phyloP scores from a whole-genome alignment of 2,113 vertebrate species.

The Zosterops pallidus region DNA sequence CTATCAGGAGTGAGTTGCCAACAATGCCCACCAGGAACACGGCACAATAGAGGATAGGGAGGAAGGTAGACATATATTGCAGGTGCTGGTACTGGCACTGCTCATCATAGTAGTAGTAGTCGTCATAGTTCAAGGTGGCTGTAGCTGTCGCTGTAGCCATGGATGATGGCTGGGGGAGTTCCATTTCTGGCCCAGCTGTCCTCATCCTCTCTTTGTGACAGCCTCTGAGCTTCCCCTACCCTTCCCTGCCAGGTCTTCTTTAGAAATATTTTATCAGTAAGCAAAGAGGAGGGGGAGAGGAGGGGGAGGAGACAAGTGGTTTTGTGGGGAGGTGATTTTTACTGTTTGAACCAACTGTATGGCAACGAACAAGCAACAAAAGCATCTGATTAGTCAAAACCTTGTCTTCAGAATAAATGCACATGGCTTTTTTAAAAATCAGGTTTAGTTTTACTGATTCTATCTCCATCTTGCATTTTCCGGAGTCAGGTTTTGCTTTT shows the following conservation, averaged over 20 bases:
- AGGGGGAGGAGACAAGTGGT: constrained; percentile 1
- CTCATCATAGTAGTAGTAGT: constrained; percentile 45
- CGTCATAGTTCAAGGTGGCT: background rate
- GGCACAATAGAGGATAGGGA: constrained; percentile 64
- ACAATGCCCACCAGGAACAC: constrained; percentile 72
- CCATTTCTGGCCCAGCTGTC: constrained; percentile 23
- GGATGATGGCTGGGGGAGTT: background rate
- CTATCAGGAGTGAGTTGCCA: constrained; percentile 72
- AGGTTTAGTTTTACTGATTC: background rate
- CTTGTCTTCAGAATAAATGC: background rate
- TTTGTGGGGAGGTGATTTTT: background rate
- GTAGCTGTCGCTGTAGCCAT: constrained; percentile 40
- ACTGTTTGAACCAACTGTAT: background rate
- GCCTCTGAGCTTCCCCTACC: background rate
- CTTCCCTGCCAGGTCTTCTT: background rate
- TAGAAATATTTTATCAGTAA: background rate
- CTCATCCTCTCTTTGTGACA: background rate
- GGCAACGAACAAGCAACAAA: background rate
- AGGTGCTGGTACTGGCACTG: background rate
- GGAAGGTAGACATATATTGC: constrained; percentile 39
- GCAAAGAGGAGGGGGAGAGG: background rate
- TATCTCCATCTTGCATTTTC: constrained; percentile 51
- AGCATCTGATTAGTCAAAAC: background rate
- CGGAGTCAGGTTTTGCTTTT: background rate
- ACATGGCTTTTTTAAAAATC: background rate